Percentiles rank a stretch among this genome's conserved stretches.
phyloP scores from a whole-genome alignment of 2,797 vertebrate species.

The Monodelphis domestica region DNA sequence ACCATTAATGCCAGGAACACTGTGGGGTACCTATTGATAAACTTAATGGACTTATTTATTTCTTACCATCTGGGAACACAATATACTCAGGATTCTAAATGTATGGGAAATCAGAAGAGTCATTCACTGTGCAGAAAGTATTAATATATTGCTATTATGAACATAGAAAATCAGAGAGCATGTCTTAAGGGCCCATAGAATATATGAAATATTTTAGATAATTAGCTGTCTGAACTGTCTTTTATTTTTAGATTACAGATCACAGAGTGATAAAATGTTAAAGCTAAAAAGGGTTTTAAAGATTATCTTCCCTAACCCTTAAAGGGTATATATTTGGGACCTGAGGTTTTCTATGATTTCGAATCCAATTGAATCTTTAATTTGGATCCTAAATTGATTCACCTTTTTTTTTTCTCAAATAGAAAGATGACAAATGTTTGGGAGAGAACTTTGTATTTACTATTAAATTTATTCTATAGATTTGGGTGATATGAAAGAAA shows the following conservation, averaged over 20 bases:
- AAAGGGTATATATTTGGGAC: not conserved
- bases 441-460: not conserved
- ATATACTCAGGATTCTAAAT: constrained; percentile 5
- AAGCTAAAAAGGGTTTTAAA: too few species aligned
- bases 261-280: not conserved
- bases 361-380: constrained; percentile 34
- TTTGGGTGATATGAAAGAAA: not conserved
- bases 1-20: not conserved
- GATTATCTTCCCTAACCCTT: not conserved
- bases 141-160: not conserved
- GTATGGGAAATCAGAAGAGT: too few species aligned
- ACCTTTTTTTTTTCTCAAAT: not conserved
- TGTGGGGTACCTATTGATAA: not conserved
- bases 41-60: not conserved
- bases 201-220: constrained; percentile 40
- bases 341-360: not conserved
- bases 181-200: not conserved
- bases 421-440: constrained; percentile 7
- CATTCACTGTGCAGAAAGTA: not conserved
- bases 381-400: constrained; percentile 32
- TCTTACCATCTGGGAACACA: not conserved
- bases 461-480: too few species aligned
- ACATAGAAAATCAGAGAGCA: constrained; percentile 27
- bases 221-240: not conserved
- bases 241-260: constrained; percentile 2